A percentile compares a stretch with the other conserved stretches of the same genome.
phyloP scores from a whole-genome alignment of 2,888 invertebrate genomes.

The Phasia obesa region DNA sequence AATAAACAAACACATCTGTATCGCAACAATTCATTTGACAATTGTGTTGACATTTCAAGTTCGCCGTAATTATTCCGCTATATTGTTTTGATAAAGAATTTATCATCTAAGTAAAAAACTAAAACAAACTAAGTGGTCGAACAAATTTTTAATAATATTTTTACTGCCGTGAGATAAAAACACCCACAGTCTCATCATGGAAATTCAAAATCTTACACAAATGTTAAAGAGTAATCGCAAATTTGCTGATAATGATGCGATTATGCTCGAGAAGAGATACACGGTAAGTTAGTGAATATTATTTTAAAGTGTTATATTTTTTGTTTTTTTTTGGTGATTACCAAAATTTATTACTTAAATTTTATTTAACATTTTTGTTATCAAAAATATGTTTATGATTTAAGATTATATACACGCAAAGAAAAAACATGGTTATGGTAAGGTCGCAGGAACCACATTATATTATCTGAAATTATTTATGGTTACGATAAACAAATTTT shows the following conservation, averaged over 20 bases:
- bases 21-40: constrained; percentile 10
- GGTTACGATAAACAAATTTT: too few species aligned
- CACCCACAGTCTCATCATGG: constrained; percentile 73
- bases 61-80: too few species aligned
- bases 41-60: constrained; percentile 6
- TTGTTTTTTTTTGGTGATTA: neutral
- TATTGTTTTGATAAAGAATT: neutral
- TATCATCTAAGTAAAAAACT: constrained; percentile 8
- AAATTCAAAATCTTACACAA: constrained; percentile 78
- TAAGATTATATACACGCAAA: too few species aligned
- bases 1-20: constrained; percentile 31
- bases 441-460: too few species aligned
- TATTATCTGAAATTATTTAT: too few species aligned
- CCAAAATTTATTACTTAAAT: neutral
- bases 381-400: too few species aligned
- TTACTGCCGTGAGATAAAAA: neutral
- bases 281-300: constrained; percentile 77
- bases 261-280: constrained; percentile 79
- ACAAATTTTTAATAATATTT: constrained; percentile 8
- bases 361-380: too few species aligned
- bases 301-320: neutral
- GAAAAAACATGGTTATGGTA: too few species aligned
- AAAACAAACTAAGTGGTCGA: constrained; percentile 1
- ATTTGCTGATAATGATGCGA: constrained; percentile 76
- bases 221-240: constrained; percentile 76